Evolutionary conservation across 2,888 invertebrate species (phyloP), one percentile per base, ranked within the genome.

Genomic region (Tachina grossa): DNA sequence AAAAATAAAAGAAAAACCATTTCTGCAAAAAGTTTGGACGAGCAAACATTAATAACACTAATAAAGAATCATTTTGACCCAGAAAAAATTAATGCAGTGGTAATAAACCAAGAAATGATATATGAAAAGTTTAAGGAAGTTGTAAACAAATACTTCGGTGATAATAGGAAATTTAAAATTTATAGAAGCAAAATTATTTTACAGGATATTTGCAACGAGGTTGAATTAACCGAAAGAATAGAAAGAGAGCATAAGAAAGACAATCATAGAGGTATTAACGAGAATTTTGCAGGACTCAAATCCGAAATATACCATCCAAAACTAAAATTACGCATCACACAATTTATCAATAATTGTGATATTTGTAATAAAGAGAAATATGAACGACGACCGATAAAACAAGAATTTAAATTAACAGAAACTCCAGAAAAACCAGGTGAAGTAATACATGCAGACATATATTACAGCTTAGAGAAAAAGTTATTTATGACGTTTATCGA

Each of bases 341-440:
- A 69, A n/a, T 76, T 43, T 8, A 76, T 76, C 4, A 65, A 76
- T 31, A 57, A 71, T 31, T 71, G 71, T 13, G 14, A 69, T 14
- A 22, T 22, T 0, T 55, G 55, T 45, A 69, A 74, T 59, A 16
- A 14, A n/a, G 55, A 71, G 16, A 55, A 55, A 22, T 71, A 71
- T 41, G 71, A 55, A 9, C 39, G 63, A 9, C 55, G 71, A 2
- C 82, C 82, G 0, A 47, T 51, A 2, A 85, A 82, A 75, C 85
- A 79, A 8, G 61, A 71, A 66, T 87, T 87, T 19, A 87, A 87
- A 59, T 10, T 89, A 11, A 89, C 88, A 1, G 87, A 87, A 79
- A 88, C 88, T 1, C 85, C 88, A 16, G 61, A 65, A 1, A 31
- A 31, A 31, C 31, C 31, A 2, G 31, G 31, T 31, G 31, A 31